Evolutionary conservation across 1,140 invertebrate genomes (phyloP).

Genomic region (Pomacea maculata): DNA sequence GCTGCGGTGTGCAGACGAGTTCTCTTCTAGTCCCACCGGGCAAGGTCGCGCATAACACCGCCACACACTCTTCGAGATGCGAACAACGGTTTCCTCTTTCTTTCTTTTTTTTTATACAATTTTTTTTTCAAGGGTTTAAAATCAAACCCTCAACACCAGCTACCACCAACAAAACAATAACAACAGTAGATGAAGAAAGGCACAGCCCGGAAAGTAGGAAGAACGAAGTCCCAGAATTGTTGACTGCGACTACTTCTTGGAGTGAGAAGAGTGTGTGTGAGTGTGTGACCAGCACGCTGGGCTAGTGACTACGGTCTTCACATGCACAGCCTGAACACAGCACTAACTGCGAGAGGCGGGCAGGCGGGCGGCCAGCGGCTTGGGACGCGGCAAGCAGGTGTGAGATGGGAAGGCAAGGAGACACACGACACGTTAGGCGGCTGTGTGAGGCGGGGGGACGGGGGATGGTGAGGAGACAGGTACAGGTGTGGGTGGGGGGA

Average conservation of each 20-base stretch:
- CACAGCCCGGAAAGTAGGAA: too few species aligned
- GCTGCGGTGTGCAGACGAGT: neutral
- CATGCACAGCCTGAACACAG: neutral
- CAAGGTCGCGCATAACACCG: neutral
- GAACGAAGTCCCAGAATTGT: too few species aligned
- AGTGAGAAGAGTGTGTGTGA: too few species aligned
- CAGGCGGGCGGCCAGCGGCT: neutral
- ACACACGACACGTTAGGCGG: neutral
- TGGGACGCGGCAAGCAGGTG: neutral
- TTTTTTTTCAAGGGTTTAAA: too few species aligned
- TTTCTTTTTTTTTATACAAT: too few species aligned
- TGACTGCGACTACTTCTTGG: too few species aligned
- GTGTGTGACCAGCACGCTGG: too few species aligned
- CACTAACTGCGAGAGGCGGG: neutral
- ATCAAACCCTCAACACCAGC: too few species aligned
- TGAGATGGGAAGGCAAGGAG: neutral
- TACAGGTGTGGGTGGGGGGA: neutral
- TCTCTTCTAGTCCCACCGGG: neutral
- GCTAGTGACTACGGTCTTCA: neutral
- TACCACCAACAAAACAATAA: too few species aligned
- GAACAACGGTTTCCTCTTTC: neutral
- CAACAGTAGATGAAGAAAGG: too few species aligned
- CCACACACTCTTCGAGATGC: neutral
- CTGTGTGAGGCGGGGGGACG: neutral
- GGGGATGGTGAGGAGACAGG: neutral